Conservation (phyloP, 2,888 invertebrate species). For the Melinopterus prodromus region DNA sequence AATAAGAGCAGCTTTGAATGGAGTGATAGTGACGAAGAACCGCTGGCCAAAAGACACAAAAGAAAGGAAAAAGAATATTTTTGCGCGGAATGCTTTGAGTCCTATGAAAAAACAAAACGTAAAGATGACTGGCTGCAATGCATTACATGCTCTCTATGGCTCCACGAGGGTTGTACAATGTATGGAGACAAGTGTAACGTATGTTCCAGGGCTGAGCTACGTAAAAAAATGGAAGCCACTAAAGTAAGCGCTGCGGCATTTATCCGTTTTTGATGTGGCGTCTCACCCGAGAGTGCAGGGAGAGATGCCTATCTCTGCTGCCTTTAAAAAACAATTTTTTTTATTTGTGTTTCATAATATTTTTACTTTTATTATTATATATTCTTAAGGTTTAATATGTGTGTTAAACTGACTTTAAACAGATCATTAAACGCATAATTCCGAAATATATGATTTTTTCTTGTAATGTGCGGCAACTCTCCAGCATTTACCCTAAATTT, state of each 20-base stretch:
- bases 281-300: slow-evolving; percentile 8
- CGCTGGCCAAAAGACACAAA: neutral
- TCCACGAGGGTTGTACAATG: slow-evolving; percentile 8
- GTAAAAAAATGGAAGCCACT: slow-evolving; percentile 8
- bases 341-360: slow-evolving; percentile 7
- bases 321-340: too few relatives aligned
- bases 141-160: slow-evolving; percentile 7
- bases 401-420: too few relatives aligned
- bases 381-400: neutral
- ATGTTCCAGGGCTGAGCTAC: slow-evolving; percentile 4
- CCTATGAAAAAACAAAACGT: slow-evolving; percentile 11
- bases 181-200: neutral
- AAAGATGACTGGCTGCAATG: slow-evolving; percentile 20
- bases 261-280: neutral
- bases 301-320: slow-evolving; percentile 8
- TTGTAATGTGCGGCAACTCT: slow-evolving; percentile 12
- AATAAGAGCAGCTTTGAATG: neutral
- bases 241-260: neutral
- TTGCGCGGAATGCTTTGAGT: slow-evolving; percentile 12
- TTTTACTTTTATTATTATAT: slow-evolving; percentile 6
- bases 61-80: neutral
- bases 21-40: slow-evolving; percentile 11
- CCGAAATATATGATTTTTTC: neutral
- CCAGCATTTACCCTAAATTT: slow-evolving; percentile 15
- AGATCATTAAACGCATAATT: neutral